Base-by-base conservation (phyloP, 2,797 vertebrate genomes). In the Capromys pilorides region DNA sequence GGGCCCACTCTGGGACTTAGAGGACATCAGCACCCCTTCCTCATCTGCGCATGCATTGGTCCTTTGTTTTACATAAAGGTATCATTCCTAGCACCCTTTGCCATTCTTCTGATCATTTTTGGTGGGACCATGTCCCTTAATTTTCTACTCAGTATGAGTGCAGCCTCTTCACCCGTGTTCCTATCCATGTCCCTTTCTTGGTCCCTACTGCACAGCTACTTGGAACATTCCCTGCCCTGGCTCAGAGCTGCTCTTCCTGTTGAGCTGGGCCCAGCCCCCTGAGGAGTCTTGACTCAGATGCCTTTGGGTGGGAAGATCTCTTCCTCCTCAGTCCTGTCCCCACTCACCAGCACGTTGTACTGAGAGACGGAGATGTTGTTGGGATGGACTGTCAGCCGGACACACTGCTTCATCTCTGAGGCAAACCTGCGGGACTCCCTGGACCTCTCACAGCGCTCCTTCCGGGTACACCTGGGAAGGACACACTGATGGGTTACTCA, bases 341-440 rank as follows among this genome's bases (percentile, higher is more conserved):
- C 49, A 13, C 99, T 99, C 98, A 99, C 99, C 99, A 99, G 98
- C 66, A 99, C 99, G 5, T 99, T 99, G 97, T 99, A 99, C 98
- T 99, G 99, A 96, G 99, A 99, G 97, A 99, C 99, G 0, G 99
- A 99, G 98, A 99, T 99, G 98, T 99, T 99, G 98, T 99, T 99
- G 95, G 99, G 99, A 82, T 99, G 99, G 88, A 99, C 99, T 0
- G 99, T 99, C 91, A 99, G 99, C 31, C 99, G 99, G 96, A 99
- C 99, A 5, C 99, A 99, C 97, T 99, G 99, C 98, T 99, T 99
- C 98, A 99, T 99, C 98, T 99, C 99, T 0, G 99, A 99, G 96
- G 99, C 99, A 51, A 99, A 99, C 97, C 99, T 98, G 41, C 99
- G 98, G 22, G 99, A 99, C 96, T 99, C 99, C 2, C 98, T 98